Percentiles rank a stretch among this genome's conserved stretches.
Evolutionary conservation across 2,888 invertebrate species (phyloP).

Genomic region (Hirtodrosophila cameraria): DNA sequence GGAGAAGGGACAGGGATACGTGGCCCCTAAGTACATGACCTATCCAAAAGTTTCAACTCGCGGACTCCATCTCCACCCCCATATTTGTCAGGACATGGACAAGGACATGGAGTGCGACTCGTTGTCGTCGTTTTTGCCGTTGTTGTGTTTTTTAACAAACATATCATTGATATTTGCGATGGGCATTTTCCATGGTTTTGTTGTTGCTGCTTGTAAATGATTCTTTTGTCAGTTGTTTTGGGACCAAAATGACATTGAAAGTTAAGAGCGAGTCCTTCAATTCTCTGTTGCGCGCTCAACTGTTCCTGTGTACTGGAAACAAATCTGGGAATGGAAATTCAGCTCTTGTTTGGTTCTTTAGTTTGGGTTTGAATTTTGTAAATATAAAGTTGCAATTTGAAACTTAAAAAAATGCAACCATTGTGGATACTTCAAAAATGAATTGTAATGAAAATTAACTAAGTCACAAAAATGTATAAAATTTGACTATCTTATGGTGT

Average conservation of each 20-base stretch:
- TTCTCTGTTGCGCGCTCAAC: slow-evolving; percentile 35
- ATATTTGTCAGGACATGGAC: neutral
- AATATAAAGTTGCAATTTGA: too few relatives aligned
- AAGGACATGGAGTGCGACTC: slow-evolving; percentile 33
- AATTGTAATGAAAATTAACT: too few relatives aligned
- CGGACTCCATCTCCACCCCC: neutral
- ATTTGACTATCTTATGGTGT: too few relatives aligned
- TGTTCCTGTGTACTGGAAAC: neutral
- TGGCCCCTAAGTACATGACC: slow-evolving; percentile 56
- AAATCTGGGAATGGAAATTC: slow-evolving; percentile 10
- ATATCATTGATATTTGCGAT: slow-evolving; percentile 75
- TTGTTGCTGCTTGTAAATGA: slow-evolving; percentile 58
- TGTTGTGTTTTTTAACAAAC: slow-evolving; percentile 75
- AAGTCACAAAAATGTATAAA: too few relatives aligned
- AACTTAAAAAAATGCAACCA: too few relatives aligned
- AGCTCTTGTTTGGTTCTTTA: neutral
- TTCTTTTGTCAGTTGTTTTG: slow-evolving; percentile 52
- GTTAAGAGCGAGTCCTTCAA: slow-evolving; percentile 54
- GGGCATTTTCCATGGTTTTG: slow-evolving; percentile 51
- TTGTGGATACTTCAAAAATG: too few relatives aligned
- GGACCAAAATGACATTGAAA: slow-evolving; percentile 66
- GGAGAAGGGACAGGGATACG: neutral
- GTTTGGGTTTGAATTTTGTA: slow-evolving; percentile 18
- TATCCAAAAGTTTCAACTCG: slow-evolving; percentile 21
- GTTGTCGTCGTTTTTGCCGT: slow-evolving; percentile 38